A percentile compares a stretch with the other conserved stretches of the same genome.
phyloP scores from a whole-genome alignment of 2,888 invertebrate species.

The Apamea anceps region DNA sequence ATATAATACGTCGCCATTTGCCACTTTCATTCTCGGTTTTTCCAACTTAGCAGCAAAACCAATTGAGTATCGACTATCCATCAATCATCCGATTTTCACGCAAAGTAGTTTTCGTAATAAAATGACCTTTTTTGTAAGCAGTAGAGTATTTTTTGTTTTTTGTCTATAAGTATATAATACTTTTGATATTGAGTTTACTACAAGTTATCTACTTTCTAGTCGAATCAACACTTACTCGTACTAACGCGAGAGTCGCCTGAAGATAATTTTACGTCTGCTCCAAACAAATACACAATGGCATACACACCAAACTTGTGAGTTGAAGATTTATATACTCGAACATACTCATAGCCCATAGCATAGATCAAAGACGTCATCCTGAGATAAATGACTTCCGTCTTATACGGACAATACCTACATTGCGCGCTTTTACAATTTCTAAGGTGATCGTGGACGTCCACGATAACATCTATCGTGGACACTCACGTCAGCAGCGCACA shows the following conservation, averaged over 20 bases:
- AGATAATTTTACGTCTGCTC: constrained; percentile 18
- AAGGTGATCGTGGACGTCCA: background rate
- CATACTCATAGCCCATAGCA: constrained; percentile 9
- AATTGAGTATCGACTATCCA: constrained; percentile 38
- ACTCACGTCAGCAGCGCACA: background rate
- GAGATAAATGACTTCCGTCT: background rate
- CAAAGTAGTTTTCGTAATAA: constrained; percentile 10
- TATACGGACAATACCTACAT: background rate
- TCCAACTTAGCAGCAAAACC: constrained; percentile 34
- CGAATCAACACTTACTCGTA: background rate
- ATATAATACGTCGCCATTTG: constrained; percentile 17
- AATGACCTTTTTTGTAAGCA: background rate
- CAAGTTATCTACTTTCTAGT: constrained; percentile 1
- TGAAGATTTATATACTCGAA: background rate
- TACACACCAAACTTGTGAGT: background rate
- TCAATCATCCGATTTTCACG: constrained; percentile 35
- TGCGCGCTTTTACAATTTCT: background rate
- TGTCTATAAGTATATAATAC: background rate
- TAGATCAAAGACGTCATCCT: background rate
- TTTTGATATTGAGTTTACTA: constrained; percentile 5
- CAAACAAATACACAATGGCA: background rate
- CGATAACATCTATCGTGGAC: too few relatives aligned
- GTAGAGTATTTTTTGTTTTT: background rate
- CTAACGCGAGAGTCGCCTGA: background rate
- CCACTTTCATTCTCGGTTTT: constrained; percentile 1